Conservation (phyloP, 2,888 invertebrate genomes). For the Tenthredo amoena region DNA sequence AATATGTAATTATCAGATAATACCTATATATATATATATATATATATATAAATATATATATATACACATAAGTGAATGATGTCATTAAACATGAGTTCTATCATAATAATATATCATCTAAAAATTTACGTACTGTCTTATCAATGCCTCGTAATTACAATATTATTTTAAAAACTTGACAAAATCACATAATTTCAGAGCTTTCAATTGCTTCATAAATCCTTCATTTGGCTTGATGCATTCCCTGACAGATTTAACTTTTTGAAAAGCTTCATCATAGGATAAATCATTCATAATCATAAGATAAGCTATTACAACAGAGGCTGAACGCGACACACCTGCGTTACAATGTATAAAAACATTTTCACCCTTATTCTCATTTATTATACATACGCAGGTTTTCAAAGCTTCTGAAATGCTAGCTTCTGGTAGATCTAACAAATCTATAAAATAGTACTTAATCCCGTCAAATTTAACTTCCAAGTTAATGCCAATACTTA, state of each 20-base stretch:
- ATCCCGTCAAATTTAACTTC: slow-evolving; percentile 76
- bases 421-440: slow-evolving; percentile 88
- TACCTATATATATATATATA: slow-evolving; percentile 25
- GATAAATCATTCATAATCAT: slow-evolving; percentile 82
- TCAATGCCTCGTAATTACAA: background rate
- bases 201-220: slow-evolving; percentile 85
- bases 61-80: slow-evolving; percentile 69
- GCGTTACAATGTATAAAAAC: slow-evolving; percentile 95
- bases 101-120: slow-evolving; percentile 47
- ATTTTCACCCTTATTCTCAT: slow-evolving; percentile 79
- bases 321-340: slow-evolving; percentile 92
- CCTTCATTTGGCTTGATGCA: slow-evolving; percentile 90
- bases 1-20: slow-evolving; percentile 46
- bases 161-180: background rate
- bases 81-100: slow-evolving; percentile 66
- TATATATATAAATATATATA: slow-evolving; percentile 47
- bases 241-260: slow-evolving; percentile 85
- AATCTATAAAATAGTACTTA: slow-evolving; percentile 82
- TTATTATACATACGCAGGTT: slow-evolving; percentile 83
- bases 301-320: slow-evolving; percentile 89
- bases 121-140: slow-evolving; percentile 4
- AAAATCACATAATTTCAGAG: slow-evolving; percentile 61
- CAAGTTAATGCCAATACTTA: slow-evolving; percentile 87
- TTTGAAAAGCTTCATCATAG: slow-evolving; percentile 84
- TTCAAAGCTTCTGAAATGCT: slow-evolving; percentile 80